These are phyloP conservation scores for Eurystomus glaucurus DNA, from an alignment of 2,797 vertebrate genomes.

Conservation along the genomic window DNA sequence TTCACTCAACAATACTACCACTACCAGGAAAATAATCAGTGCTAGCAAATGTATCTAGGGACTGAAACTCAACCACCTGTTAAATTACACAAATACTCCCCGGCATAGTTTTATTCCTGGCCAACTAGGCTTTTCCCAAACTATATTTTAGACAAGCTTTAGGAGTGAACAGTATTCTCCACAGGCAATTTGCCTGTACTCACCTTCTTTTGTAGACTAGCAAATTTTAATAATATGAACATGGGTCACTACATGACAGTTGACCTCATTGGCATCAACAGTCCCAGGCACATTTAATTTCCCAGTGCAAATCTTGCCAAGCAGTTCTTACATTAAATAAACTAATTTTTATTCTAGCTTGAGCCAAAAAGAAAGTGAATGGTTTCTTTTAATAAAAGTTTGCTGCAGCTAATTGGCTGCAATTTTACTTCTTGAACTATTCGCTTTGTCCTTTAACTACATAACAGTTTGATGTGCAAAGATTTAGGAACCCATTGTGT, in stretches of 20 bases:
- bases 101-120: neutral
- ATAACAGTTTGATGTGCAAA: neutral
- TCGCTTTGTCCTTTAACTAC: neutral
- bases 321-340: slow-evolving; percentile 29
- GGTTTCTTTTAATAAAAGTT: slow-evolving; percentile 13
- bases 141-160: neutral
- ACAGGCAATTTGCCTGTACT: neutral
- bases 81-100: neutral
- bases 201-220: neutral
- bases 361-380: slow-evolving; percentile 6
- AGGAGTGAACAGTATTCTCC: neutral
- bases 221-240: neutral
- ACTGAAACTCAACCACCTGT: neutral
- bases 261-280: neutral
- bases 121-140: neutral
- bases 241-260: neutral
- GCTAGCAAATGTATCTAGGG: neutral
- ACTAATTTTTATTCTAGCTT: slow-evolving; percentile 1
- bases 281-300: slow-evolving; percentile 53
- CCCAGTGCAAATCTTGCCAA: slow-evolving; percentile 12
- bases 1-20: neutral
- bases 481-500: neutral
- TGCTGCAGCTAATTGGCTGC: neutral
- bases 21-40: neutral
- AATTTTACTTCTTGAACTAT: neutral